These are phyloP conservation scores for Spisula solida DNA, from an alignment of 2,888 invertebrate genomes.

Conservation along the genomic window DNA sequence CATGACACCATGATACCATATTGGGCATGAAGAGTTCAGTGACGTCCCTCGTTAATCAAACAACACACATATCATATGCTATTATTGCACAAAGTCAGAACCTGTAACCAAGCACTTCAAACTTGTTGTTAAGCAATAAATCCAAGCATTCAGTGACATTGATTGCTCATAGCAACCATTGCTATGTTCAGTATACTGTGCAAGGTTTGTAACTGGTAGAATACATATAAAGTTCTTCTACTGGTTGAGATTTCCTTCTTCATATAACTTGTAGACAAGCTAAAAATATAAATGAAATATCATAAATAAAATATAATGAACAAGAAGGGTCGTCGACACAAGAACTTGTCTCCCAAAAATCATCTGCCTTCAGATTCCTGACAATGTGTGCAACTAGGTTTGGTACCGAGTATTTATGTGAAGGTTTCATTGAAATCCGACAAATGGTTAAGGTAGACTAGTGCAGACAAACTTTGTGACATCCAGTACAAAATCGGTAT, in stretches of 20 bases:
- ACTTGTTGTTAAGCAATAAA: neutral
- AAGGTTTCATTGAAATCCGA: too few species aligned
- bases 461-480: too few species aligned
- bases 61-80: neutral
- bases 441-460: too few species aligned
- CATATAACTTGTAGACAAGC: constrained; percentile 85
- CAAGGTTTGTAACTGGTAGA: neutral
- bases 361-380: too few species aligned
- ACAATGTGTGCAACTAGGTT: too few species aligned
- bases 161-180: neutral
- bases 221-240: constrained; percentile 14
- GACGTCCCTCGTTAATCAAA: neutral
- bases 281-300: constrained; percentile 67
- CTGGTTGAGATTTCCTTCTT: constrained; percentile 80
- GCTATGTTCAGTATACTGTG: neutral
- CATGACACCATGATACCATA: neutral
- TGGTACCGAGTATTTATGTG: too few species aligned
- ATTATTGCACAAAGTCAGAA: constrained; percentile 4
- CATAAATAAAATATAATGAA: constrained; percentile 7
- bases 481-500: too few species aligned
- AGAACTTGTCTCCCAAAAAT: too few species aligned
- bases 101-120: neutral
- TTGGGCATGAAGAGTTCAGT: neutral
- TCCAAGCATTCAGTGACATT: neutral
- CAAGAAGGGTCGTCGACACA: too few species aligned